Conservation (phyloP, 2,113 vertebrate genomes). For the Microtus richardsoni region DNA sequence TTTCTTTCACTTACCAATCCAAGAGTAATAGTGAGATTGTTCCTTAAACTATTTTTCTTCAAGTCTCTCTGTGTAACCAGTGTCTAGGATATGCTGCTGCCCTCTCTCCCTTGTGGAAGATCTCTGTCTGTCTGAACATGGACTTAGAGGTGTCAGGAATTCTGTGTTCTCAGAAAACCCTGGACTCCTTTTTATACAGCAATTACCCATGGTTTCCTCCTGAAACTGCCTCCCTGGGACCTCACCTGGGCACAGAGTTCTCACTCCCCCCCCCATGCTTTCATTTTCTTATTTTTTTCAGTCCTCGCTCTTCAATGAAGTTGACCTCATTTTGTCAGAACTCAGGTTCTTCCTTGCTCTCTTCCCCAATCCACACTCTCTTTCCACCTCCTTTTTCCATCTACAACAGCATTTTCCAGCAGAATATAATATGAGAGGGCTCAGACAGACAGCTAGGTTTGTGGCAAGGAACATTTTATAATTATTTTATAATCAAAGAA, state of each 20-base stretch:
- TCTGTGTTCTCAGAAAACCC: slow-evolving; percentile 62
- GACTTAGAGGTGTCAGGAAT: slow-evolving; percentile 66
- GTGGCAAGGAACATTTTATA: not conserved
- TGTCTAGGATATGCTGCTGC: slow-evolving; percentile 52
- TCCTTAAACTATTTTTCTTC: slow-evolving; percentile 57
- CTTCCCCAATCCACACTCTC: fast-evolving
- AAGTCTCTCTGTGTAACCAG: slow-evolving; percentile 33
- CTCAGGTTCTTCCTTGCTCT: not conserved
- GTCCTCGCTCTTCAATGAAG: not conserved
- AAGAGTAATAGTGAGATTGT: slow-evolving; percentile 44
- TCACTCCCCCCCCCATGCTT: not conserved
- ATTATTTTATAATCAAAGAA: not conserved
- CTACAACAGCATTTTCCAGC: not conserved
- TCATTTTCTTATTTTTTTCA: slow-evolving; percentile 3
- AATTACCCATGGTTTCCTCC: not conserved
- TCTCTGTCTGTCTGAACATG: not conserved
- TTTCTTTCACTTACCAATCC: slow-evolving; percentile 21
- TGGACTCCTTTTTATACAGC: not conserved
- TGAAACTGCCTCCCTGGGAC: not conserved
- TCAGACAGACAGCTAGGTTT: not conserved
- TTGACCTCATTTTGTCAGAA: not conserved
- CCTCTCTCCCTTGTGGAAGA: slow-evolving; percentile 11
- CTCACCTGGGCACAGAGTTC: not conserved
- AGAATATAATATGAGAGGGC: not conserved
- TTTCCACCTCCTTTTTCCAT: not conserved